Evolutionary conservation across 2,797 vertebrate species (phyloP), one percentile per base, ranked within the genome.

Genomic region (Sardinella longiceps): DNA sequence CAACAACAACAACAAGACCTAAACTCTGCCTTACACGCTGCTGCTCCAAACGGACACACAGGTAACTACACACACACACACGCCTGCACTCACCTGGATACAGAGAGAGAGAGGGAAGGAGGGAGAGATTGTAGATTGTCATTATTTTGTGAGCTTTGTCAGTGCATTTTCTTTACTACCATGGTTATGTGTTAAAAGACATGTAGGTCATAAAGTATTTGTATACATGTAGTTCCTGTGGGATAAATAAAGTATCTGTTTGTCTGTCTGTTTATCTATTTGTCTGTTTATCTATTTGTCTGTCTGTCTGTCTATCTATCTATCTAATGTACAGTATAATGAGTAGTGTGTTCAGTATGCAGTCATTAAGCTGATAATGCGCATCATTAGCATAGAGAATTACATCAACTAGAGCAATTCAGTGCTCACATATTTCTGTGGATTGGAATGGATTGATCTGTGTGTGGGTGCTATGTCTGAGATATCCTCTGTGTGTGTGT

Each of bases 1-100:
- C n/a, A n/a, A n/a, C n/a, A n/a, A n/a, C n/a, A n/a, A n/a, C n/a
- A n/a, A n/a, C 88, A 96, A 96, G 95, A 97, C 95, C 95, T 95
- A 94, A 97, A 95, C 95, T 97, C 97, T 96, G 97, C 98, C 96
- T 97, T 99, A 97, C 97, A 98, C 97, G 97, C 97, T 98, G 97
- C 98, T 99, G 97, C 97, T 97, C 96, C 94, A 84, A 97, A 98
- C 51, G 98, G 98, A 97, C 96, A 98, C 94, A 95, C 96, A 96
- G 97, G 98, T 99, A 95, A 18, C 18, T 20, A 20, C 15, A 23
- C 18, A 7, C 60, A 20, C 60, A 20, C 15, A 23, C 18, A 7
- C 60, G 7, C 60, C 18, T 63, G 60, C 25, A 66, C 60, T 12
- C 25, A 28, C 5, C 12, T 23, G 30, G 20, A 0, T 12, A 10